These are phyloP conservation scores for Muscina levida DNA, from an alignment of 2,888 invertebrate species.

Conservation along the genomic window DNA sequence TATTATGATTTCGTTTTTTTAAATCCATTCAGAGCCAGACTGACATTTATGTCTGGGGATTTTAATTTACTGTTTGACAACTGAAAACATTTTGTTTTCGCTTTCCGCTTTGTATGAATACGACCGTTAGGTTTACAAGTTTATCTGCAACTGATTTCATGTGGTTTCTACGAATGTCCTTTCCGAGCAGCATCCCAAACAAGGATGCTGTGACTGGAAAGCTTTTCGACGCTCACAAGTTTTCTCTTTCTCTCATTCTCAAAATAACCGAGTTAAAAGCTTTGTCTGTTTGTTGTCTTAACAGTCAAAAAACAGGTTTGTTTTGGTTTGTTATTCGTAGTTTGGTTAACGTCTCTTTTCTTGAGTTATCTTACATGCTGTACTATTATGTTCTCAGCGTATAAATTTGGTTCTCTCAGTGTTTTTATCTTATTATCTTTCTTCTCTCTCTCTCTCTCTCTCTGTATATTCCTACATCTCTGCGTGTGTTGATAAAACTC, in stretches of 20 bases:
- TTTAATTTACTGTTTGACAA: neutral
- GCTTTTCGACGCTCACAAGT: neutral
- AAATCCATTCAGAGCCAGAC: slow-evolving; percentile 22
- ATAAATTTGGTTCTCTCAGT: too few species aligned
- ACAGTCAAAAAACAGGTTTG: too few species aligned
- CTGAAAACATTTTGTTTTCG: slow-evolving; percentile 8
- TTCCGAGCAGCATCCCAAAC: slow-evolving; percentile 44
- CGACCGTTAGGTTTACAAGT: slow-evolving; percentile 63
- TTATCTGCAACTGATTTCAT: slow-evolving; percentile 63
- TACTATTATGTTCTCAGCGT: too few species aligned
- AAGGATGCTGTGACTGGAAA: slow-evolving; percentile 50
- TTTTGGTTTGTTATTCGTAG: neutral
- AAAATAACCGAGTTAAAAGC: neutral
- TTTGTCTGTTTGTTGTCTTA: slow-evolving; percentile 1
- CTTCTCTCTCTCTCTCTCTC: slow-evolving; percentile 1
- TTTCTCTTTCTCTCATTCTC: slow-evolving; percentile 18
- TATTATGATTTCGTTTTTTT: slow-evolving; percentile 23
- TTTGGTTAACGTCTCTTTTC: too few species aligned
- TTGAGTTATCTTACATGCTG: too few species aligned
- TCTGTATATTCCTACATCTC: neutral
- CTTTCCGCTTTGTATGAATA: slow-evolving; percentile 23
- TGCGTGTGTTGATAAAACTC: neutral
- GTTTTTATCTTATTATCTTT: neutral
- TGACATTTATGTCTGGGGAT: neutral
- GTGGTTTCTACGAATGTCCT: slow-evolving; percentile 7